A percentile compares a stretch with the other conserved stretches of the same genome.
Evolutionary conservation across 2,797 vertebrate genomes (phyloP).

Genomic region (Neosilurus mollespiculum): DNA sequence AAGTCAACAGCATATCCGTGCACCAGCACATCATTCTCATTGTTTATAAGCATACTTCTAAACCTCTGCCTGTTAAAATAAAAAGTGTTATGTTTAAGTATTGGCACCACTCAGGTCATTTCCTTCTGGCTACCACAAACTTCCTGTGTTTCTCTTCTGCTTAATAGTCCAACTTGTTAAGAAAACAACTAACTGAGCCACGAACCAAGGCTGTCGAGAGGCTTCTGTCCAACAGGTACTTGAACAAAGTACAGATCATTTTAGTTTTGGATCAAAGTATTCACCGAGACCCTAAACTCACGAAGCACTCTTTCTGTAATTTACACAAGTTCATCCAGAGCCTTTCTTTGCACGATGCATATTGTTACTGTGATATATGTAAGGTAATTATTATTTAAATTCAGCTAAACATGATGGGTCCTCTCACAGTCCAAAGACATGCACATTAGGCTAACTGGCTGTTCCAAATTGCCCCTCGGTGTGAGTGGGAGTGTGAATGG

Average conservation of each 20-base stretch:
- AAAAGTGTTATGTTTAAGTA: background rate
- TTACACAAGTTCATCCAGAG: background rate
- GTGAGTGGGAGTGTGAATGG: too few relatives aligned
- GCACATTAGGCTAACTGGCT: too few relatives aligned
- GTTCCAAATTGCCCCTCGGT: too few relatives aligned
- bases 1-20: background rate
- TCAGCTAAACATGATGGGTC: background rate
- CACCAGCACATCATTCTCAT: background rate
- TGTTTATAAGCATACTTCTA: too few relatives aligned
- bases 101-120: background rate
- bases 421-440: too few relatives aligned
- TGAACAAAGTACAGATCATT: background rate
- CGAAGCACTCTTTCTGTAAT: background rate
- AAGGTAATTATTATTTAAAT: background rate
- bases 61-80: background rate
- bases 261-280: background rate
- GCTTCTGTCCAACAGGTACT: background rate
- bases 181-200: background rate
- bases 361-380: background rate
- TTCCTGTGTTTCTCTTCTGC: background rate
- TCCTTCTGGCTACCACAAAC: background rate
- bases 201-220: background rate
- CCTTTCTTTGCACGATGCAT: background rate
- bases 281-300: background rate
- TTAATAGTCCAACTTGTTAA: background rate